Evolutionary conservation across 2,888 invertebrate genomes (phyloP).

Genomic region (Agrochola lota): DNA sequence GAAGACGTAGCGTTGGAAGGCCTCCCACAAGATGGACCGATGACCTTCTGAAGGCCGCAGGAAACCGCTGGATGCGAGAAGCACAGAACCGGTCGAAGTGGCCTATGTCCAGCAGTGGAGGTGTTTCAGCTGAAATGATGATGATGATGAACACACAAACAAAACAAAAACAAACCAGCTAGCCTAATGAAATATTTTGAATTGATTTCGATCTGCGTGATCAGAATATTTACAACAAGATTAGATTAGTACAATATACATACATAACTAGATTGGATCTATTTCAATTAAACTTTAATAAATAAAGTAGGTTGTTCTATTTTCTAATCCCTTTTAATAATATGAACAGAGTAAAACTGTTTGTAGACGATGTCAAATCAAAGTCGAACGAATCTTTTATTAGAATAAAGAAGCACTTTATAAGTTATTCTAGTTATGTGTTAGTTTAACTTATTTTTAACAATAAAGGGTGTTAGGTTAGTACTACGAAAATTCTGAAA

Average conservation of each 20-base stretch:
- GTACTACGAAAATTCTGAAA: background rate
- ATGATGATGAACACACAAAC: no score
- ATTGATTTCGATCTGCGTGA: background rate
- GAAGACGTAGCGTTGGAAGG: no score
- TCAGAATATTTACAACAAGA: background rate
- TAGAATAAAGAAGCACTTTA: background rate
- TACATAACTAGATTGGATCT: background rate
- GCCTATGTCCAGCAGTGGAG: no score
- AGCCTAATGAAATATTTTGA: background rate
- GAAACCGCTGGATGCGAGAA: no score
- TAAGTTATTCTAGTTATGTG: background rate
- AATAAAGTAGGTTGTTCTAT: background rate
- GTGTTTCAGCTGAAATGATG: no score
- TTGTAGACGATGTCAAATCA: background rate
- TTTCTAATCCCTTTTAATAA: background rate
- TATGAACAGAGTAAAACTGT: background rate
- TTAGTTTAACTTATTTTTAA: constrained; percentile 1
- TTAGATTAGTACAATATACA: background rate
- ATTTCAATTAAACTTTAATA: background rate
- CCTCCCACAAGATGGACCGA: no score
- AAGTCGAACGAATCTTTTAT: background rate
- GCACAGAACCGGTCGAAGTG: no score
- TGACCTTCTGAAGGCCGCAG: no score
- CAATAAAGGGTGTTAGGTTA: background rate
- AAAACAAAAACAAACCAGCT: background rate